Conservation (phyloP, 2,888 invertebrate species). For the Cremastinae sp. region DNA sequence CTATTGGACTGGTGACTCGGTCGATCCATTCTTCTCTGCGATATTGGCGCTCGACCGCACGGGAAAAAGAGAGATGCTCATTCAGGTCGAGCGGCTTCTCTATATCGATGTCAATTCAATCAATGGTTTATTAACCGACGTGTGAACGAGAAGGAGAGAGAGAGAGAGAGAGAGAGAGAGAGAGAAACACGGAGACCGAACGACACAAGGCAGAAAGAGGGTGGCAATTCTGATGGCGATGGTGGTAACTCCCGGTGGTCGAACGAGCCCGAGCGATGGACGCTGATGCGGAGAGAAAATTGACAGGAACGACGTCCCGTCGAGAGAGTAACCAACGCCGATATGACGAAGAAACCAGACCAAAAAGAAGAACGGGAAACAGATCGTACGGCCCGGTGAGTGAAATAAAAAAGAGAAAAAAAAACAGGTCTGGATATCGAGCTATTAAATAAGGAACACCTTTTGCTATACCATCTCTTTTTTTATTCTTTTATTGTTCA, state of each 20-base stretch:
- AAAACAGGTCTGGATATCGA: conserved; percentile 35
- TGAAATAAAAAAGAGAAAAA: conserved; percentile 35
- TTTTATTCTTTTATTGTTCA: neutral
- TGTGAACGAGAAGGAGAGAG: conserved; percentile 69
- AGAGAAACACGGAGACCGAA: conserved; percentile 51
- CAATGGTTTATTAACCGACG: conserved; percentile 79
- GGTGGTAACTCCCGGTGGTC: conserved; percentile 48
- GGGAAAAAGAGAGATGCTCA: conserved; percentile 66
- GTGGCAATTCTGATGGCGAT: conserved; percentile 57
- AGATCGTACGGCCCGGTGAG: conserved; percentile 32
- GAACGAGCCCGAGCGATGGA: conserved; percentile 40
- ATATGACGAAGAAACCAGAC: conserved; percentile 52
- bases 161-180: conserved; percentile 67
- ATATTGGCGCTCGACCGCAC: conserved; percentile 33
- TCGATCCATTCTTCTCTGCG: conserved; percentile 36
- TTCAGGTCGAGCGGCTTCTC: conserved; percentile 72
- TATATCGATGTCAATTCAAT: conserved; percentile 79
- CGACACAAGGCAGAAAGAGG: conserved; percentile 54
- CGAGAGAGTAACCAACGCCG: conserved; percentile 56
- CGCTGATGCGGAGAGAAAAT: conserved; percentile 62
- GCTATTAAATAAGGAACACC: conserved; percentile 26
- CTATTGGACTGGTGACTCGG: conserved; percentile 21
- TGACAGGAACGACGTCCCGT: conserved; percentile 61
- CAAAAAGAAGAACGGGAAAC: conserved; percentile 44
- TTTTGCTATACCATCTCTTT: too few species aligned